Base-by-base conservation (phyloP, 2,888 invertebrate genomes). In the Eupithecia subfuscata region DNA sequence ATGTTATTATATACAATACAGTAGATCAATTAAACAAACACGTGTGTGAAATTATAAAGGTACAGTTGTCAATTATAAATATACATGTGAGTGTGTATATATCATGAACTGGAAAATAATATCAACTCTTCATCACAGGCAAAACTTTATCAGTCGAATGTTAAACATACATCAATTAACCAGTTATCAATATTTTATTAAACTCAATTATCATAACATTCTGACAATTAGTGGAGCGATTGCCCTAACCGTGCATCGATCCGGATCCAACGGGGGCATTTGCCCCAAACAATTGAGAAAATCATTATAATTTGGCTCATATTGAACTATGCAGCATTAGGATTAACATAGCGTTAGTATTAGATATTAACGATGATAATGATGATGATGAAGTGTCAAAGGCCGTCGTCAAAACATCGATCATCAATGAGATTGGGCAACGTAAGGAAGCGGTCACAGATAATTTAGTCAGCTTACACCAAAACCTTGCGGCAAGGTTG, bases 401-500 rank as follows among this genome's bases (percentile, higher is more conserved):
- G n/a, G 52, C 52, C n/a, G n/a, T 52, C 9, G n/a, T 3, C n/a
- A 56, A 56, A 22, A 56, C 52, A 56, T 11, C 9, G 52, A 56
- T 56, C 11, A 56, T 56, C 52, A 56, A 22, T 56, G 22, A 68
- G 74, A 74, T 80, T 81, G 77, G 71, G 78, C 68, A 78, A 80
- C 64, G 74, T 34, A 78, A 80, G 81, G 81, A 81, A 81, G 80
- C 79, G 78, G 79, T 75, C 85, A 82, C 83, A 83, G 82, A 82
- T 60, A 84, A 83, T 84, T 84, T 84, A 75, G 85, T 84, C 84
- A 84, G 84, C 82, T 86, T 87, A 85, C 83, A 85, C 86, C 85
- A 83, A 86, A 86, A 90, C 92, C 93, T 93, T 92, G 93, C 86
- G 80, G 83, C 93, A 92, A 93, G 93, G 93, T 90, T 92, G 91